Conservation (phyloP, 2,797 vertebrate species). For the Aldrovandia affinis region DNA sequence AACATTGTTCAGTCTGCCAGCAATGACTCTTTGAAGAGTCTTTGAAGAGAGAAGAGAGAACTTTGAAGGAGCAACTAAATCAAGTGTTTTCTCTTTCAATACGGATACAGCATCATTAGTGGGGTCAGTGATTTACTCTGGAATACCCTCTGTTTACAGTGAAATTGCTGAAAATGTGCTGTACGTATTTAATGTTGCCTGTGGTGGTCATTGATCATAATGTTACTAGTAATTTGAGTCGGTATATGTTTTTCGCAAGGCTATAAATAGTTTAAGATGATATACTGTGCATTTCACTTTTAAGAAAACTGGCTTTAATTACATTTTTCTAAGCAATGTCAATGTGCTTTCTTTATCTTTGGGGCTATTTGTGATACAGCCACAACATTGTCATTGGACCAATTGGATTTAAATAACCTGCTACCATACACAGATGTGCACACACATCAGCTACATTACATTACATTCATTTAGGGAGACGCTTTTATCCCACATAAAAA, state of each 20-base stretch:
- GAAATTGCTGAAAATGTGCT: background rate
- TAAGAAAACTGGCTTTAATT: background rate
- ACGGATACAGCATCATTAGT: background rate
- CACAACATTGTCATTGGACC: background rate
- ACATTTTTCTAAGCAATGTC: background rate
- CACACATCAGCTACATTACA: background rate
- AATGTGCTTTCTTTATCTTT: background rate
- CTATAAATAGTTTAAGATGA: background rate
- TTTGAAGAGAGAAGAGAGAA: no score
- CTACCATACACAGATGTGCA: background rate
- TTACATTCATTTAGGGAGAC: background rate
- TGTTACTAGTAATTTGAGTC: background rate
- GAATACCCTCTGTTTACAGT: background rate
- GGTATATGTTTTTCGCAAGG: background rate
- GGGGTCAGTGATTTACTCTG: background rate
- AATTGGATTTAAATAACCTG: background rate
- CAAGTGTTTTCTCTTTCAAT: background rate
- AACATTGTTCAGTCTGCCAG: background rate
- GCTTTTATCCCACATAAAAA: background rate
- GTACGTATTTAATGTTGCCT: no score
- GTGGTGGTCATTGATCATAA: no score
- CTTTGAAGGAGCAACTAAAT: background rate
- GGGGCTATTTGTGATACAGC: background rate
- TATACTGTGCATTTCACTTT: background rate
- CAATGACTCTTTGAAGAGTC: background rate